phyloP scores from a whole-genome alignment of 2,113 vertebrate species.

The Rana temporaria region DNA sequence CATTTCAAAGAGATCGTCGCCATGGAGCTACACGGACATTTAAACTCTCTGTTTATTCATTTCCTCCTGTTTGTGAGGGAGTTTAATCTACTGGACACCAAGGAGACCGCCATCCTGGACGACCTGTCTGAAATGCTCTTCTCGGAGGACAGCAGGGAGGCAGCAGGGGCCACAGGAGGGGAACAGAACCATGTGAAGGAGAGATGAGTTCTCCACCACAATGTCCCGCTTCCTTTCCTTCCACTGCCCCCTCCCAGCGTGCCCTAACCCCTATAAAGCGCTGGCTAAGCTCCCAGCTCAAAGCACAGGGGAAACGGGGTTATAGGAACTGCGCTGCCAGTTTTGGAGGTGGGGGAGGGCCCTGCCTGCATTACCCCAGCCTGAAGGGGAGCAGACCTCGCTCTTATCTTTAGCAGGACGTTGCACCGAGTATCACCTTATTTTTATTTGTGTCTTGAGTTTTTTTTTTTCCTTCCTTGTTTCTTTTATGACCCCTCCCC shows the following conservation, averaged over 20 bases:
- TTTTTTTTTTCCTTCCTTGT: conserved; percentile 49
- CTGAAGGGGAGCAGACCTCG: conserved; percentile 62
- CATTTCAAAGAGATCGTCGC: conserved; percentile 98
- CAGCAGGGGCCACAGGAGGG: conserved; percentile 70
- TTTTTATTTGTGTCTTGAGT: conserved; percentile 73
- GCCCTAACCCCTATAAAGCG: conserved; percentile 67
- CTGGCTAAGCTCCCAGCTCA: conserved; percentile 49
- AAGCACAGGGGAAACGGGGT: conserved; percentile 39
- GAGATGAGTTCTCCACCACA: conserved; percentile 84
- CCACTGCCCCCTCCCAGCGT: conserved; percentile 64
- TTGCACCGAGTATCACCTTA: conserved; percentile 69
- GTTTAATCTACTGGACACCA: conserved; percentile 97
- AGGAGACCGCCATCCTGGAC: conserved; percentile 97
- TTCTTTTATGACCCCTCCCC: conserved; percentile 4
- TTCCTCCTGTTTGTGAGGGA: conserved; percentile 98
- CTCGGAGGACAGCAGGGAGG: conserved; percentile 68
- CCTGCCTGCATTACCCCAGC: conserved; percentile 46
- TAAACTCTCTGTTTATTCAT: conserved; percentile 97
- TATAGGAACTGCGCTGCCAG: conserved; percentile 43
- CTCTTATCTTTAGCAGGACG: conserved; percentile 65
- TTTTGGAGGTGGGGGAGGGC: conserved; percentile 15
- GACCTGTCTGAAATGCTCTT: conserved; percentile 97
- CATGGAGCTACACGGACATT: conserved; percentile 95
- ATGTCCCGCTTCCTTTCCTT: conserved; percentile 57
- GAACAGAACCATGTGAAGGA: conserved; percentile 96